Evolutionary conservation across 1,140 invertebrate species (phyloP), one percentile per base, ranked within the genome.

Genomic region (Varroa destructor): DNA sequence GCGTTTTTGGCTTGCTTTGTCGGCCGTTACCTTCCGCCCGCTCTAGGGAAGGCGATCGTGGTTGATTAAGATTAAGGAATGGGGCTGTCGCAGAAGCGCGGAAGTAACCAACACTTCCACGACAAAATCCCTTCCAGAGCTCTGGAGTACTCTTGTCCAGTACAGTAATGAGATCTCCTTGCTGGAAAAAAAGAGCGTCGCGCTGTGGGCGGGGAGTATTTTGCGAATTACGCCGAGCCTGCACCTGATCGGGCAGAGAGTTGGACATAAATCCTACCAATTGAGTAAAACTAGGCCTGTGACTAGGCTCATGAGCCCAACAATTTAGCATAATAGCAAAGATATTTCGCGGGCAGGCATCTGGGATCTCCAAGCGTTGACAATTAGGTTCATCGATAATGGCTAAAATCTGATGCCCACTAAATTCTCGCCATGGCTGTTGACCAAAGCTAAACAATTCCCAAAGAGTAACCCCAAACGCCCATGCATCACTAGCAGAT

Each of bases 391-490:
- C 87, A 80, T 98, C 94, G 71, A 99, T 95, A 0, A 92, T 89
- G 78, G 96, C 91, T 0, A 98, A 80, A 74, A 98, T 97, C 82
- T 99, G 79, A 75, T 93, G 89, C 0, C 95, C 94, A 0, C 91
- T 95, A 40, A 94, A 83, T 0, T 91, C 94, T 0, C 90, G 89
- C 94, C 94, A 98, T 0, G 95, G 95, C 79, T 97, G 93, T 78
- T 94, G 93, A 8, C 95, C 95, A 77, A 96, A 97, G 10, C 91
- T 92, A 78, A 97, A 97, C 89, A 98, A 94, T 81, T 99, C 96
- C 94, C 95, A 99, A 0, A 99, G 80, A n/a, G 93, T 95, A 0
- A 98, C 93, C 8, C 89, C 95, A 81, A 89, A 99, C 0, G 93
- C 91, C 95, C 95, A 99, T 0, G 97, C 91, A 80, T 99, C 96